These are phyloP conservation scores for Physocephala rufipes DNA, from an alignment of 2,888 invertebrate genomes.

Conservation along the genomic window DNA sequence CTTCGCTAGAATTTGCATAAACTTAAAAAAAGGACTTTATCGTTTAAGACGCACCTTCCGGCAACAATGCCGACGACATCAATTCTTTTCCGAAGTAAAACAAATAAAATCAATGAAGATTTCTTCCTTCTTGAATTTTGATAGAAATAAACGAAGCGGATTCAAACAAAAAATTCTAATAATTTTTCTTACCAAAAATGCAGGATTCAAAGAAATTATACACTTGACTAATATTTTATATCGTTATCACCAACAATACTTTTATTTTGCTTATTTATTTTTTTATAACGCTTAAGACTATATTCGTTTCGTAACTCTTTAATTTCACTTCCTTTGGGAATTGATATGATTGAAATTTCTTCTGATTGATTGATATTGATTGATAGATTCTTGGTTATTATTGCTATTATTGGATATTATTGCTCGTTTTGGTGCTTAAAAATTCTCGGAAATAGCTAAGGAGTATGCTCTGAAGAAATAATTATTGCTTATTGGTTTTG, in stretches of 20 bases:
- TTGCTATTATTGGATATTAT: too few relatives aligned
- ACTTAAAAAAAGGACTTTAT: not conserved
- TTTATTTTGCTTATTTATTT: too few relatives aligned
- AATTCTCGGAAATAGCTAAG: too few relatives aligned
- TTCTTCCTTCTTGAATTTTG: too few relatives aligned
- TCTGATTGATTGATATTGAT: conserved; percentile 39
- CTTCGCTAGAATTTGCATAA: conserved; percentile 39
- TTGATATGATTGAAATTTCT: conserved; percentile 19
- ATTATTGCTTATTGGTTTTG: too few relatives aligned
- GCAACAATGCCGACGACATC: not conserved
- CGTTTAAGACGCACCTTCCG: too few relatives aligned
- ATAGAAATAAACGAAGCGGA: not conserved
- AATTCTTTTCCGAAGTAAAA: not conserved
- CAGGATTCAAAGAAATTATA: too few relatives aligned
- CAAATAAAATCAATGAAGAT: conserved; percentile 17
- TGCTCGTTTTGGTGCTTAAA: too few relatives aligned
- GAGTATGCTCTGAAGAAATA: too few relatives aligned
- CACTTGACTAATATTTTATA: not conserved
- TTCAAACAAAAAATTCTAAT: not conserved
- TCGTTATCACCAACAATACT: too few relatives aligned
- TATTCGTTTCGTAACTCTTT: not conserved
- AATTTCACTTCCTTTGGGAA: not conserved
- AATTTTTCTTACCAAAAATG: not conserved
- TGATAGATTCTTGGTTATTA: too few relatives aligned
- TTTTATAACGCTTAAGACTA: not conserved